These are phyloP conservation scores for Sarcoramphus papa DNA, from an alignment of 2,797 vertebrate species.

Conservation along the genomic window DNA sequence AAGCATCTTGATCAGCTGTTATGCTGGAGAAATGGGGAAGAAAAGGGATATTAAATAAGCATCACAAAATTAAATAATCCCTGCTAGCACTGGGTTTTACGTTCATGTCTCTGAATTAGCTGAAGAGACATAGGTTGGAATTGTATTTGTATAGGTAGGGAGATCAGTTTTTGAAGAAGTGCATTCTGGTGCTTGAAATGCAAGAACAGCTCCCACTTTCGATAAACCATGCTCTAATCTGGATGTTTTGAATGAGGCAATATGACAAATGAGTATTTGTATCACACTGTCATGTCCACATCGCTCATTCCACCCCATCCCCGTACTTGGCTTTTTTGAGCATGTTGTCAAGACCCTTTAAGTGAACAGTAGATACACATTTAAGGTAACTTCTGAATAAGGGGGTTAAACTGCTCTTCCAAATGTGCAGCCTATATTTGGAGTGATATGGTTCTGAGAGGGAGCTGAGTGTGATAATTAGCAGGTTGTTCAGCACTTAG, in stretches of 20 bases:
- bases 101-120: background rate
- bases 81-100: background rate
- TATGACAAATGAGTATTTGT: background rate
- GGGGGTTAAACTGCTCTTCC: background rate
- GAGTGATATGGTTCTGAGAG: background rate
- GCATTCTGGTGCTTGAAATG: background rate
- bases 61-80: background rate
- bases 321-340: background rate
- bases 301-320: background rate
- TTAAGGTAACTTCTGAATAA: background rate
- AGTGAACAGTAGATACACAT: background rate
- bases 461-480: background rate
- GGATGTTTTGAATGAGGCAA: background rate
- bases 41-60: background rate
- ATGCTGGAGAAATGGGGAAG: accelerated
- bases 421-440: background rate
- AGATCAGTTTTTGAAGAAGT: background rate
- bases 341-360: background rate
- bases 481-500: background rate
- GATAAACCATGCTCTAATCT: background rate
- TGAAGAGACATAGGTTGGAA: background rate
- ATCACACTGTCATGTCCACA: accelerated
- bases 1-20: background rate
- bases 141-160: background rate
- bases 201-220: background rate